Conservation (phyloP, 2,888 invertebrate genomes). For the Xylota segnis region DNA sequence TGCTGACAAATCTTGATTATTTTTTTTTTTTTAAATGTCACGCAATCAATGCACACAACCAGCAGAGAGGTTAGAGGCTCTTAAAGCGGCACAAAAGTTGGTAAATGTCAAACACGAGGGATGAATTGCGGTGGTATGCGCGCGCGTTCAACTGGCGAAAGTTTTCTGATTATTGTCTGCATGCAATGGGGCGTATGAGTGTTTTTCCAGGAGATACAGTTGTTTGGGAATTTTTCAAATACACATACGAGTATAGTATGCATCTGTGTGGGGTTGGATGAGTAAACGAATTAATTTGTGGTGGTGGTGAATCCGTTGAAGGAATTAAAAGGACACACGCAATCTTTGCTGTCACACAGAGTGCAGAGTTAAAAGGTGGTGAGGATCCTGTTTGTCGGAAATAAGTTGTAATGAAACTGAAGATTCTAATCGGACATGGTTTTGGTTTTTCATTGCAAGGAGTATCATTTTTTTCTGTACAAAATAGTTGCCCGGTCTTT, state of each 20-base stretch:
- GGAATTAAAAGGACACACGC: conserved; percentile 73
- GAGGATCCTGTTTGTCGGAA: conserved; percentile 12
- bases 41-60: conserved; percentile 68
- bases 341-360: conserved; percentile 36
- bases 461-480: neutral
- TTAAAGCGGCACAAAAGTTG: conserved; percentile 47
- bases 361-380: neutral
- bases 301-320: conserved; percentile 53
- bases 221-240: conserved; percentile 64
- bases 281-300: conserved; percentile 53
- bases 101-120: conserved; percentile 56
- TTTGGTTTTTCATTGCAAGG: conserved; percentile 54
- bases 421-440: conserved; percentile 70
- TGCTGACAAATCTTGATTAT: conserved; percentile 48
- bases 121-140: conserved; percentile 35
- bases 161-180: conserved; percentile 76
- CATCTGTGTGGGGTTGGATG: conserved; percentile 37
- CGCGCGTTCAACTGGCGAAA: conserved; percentile 67
- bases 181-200: conserved; percentile 75
- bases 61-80: conserved; percentile 27
- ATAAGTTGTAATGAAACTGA: conserved; percentile 39
- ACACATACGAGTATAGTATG: too few relatives aligned
- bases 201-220: conserved; percentile 34
- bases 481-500: neutral
- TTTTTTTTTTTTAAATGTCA: conserved; percentile 43